Evolutionary conservation across 2,888 invertebrate species (phyloP), one percentile per base, ranked within the genome.

Genomic region (Oscheius sp.): DNA sequence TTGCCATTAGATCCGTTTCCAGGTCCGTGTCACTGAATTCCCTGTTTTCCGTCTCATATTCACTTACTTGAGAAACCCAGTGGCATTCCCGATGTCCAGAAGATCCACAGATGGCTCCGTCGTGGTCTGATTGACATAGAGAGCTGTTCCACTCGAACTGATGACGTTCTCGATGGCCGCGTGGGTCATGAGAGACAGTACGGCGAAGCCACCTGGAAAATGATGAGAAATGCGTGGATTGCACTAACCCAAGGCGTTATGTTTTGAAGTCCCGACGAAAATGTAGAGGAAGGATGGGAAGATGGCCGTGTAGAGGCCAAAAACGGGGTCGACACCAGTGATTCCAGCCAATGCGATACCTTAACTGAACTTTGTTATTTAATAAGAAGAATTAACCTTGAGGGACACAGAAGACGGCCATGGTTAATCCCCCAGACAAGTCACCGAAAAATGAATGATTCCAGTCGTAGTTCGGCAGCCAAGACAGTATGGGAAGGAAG

Each of bases 211-310:
- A 32, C 87, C 86, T 85, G 58, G 59, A 78, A 73, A 62, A 70
- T 32, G 53, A 33, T 3, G 37, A n/a, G 11, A 48, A 21, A 21
- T 21, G 21, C 21, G 21, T 21, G 21, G 21, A 21, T 21, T 21
- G 21, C 21, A 4, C 70, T 73, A 73, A 84, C 87, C 87, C 21
- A 88, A 73, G 29, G 88, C 83, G 76, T 87, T 86, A 72, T 88
- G 85, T 75, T 86, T 86, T 48, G 86, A 86, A 62, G 88, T 85
- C n/a, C 88, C 88, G 68, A 88, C 88, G 70, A 88, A 81, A 57
- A 88, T 86, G 75, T 88, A 88, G 48, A 87, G 78, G 63, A 88
- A 88, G n/a, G 87, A 83, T 2, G 88, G 87, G 62, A 88, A 88
- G 62, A 88, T 88, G 60, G 87, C 86, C 13, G 88, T 87, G 74